A percentile compares a stretch with the other conserved stretches of the same genome.
These are phyloP conservation scores for Elegia similella DNA, from an alignment of 2,888 invertebrate genomes.

Conservation along the genomic window DNA sequence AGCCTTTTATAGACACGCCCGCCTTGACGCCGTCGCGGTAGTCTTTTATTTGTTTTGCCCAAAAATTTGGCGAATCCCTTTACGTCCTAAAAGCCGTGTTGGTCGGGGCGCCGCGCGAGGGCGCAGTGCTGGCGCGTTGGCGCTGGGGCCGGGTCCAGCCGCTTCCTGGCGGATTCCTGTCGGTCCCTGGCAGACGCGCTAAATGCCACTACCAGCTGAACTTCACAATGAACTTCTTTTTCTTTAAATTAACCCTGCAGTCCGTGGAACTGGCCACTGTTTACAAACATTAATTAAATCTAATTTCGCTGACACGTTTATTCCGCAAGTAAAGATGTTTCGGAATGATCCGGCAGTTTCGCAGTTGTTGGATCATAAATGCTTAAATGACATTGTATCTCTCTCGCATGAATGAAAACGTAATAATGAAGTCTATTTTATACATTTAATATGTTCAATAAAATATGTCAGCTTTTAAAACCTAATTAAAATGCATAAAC, in stretches of 20 bases:
- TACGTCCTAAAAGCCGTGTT: constrained; percentile 34
- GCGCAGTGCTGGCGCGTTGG: constrained; percentile 28
- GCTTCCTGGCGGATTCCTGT: constrained; percentile 56
- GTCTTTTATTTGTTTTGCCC: constrained; percentile 78
- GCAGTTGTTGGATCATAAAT: constrained; percentile 9
- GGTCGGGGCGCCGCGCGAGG: constrained; percentile 27
- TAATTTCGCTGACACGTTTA: constrained; percentile 43
- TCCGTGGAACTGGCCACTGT: constrained; percentile 40
- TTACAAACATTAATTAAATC: constrained; percentile 68
- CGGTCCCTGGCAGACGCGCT: constrained; percentile 60
- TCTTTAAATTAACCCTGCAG: constrained; percentile 52
- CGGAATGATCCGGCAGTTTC: constrained; percentile 26
- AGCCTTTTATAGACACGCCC: constrained; percentile 81
- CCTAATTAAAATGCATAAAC: not conserved
- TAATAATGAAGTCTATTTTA: not conserved
- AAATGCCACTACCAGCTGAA: constrained; percentile 60
- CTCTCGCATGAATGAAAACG: constrained; percentile 3
- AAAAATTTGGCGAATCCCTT: constrained; percentile 74
- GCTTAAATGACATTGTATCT: constrained; percentile 2
- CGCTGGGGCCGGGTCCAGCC: constrained; percentile 39
- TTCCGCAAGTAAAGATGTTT: constrained; percentile 31
- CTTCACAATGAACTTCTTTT: constrained; percentile 75
- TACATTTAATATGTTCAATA: not conserved
- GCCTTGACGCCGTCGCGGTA: constrained; percentile 64
- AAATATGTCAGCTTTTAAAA: not conserved